Percentiles rank a stretch among this genome's conserved stretches.
phyloP scores from a whole-genome alignment of 1,140 invertebrate species.

The Antheraea pernyi region DNA sequence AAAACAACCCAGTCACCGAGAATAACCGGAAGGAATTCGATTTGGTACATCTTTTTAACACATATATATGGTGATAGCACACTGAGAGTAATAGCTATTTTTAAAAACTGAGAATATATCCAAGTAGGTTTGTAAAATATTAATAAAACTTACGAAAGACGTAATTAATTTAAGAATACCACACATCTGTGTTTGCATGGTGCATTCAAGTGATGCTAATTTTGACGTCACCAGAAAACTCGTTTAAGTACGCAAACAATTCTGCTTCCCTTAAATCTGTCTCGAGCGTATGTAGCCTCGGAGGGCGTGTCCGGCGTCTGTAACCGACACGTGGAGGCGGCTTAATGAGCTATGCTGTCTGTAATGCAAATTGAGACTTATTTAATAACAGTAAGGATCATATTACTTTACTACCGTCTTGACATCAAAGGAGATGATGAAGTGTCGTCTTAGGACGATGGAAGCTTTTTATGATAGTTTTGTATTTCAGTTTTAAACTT shows the following conservation, averaged over 20 bases:
- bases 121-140: too few relatives aligned
- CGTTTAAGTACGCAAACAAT: conserved; percentile 11
- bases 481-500: not conserved
- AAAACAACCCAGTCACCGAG: too few relatives aligned
- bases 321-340: conserved; percentile 44
- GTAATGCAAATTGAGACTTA: conserved; percentile 42
- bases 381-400: conserved; percentile 31
- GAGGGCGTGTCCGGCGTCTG: conserved; percentile 50
- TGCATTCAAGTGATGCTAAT: not conserved
- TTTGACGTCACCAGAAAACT: not conserved
- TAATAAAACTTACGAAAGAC: too few relatives aligned
- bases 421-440: conserved; percentile 28
- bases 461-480: conserved; percentile 7
- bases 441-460: conserved; percentile 14
- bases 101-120: too few relatives aligned
- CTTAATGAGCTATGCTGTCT: conserved; percentile 53
- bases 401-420: conserved; percentile 20
- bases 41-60: too few relatives aligned
- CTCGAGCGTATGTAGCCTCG: conserved; percentile 33
- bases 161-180: too few relatives aligned
- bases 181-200: not conserved
- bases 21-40: too few relatives aligned
- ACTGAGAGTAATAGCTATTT: too few relatives aligned
- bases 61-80: too few relatives aligned
- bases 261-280: conserved; percentile 50